A percentile compares a stretch with the other conserved stretches of the same genome.
Conservation (phyloP, 2,113 vertebrate genomes). For the Tachycineta bicolor region DNA sequence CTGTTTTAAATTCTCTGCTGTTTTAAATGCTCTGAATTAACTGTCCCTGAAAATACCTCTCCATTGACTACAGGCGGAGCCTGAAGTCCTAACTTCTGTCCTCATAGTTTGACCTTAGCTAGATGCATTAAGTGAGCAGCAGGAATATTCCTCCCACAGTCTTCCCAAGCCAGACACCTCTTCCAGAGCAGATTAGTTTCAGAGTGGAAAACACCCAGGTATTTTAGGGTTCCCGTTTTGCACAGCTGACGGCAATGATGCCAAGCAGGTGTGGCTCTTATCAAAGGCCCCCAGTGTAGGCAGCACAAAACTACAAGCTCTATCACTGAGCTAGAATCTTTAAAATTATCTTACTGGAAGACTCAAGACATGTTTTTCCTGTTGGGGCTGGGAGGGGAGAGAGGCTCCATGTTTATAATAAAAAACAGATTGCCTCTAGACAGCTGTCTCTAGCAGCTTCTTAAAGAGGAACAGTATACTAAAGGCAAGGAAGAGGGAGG, state of each 20-base stretch:
- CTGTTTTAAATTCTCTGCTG: neutral
- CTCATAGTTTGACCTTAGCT: neutral
- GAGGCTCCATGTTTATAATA: neutral
- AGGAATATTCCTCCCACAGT: neutral
- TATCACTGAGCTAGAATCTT: neutral
- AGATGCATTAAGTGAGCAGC: neutral
- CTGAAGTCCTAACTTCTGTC: neutral
- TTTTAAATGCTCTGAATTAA: neutral
- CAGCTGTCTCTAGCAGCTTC: neutral
- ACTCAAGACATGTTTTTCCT: constrained; percentile 7
- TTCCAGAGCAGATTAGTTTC: neutral
- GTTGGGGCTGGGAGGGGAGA: neutral
- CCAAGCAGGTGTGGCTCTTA: constrained; percentile 42
- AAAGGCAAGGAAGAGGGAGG: neutral
- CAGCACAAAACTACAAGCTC: neutral
- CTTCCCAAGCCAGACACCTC: neutral
- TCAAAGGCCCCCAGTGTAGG: neutral
- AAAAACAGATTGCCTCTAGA: neutral
- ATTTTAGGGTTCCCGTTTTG: neutral
- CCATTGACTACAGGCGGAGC: neutral
- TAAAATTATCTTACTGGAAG: neutral
- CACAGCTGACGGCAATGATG: neutral
- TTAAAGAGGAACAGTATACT: neutral
- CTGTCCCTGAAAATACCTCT: neutral
- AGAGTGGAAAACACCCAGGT: rapidly evolving